Evolutionary conservation across 2,888 invertebrate species (phyloP), one percentile per base, ranked within the genome.

Genomic region (Eupsilia transversa): DNA sequence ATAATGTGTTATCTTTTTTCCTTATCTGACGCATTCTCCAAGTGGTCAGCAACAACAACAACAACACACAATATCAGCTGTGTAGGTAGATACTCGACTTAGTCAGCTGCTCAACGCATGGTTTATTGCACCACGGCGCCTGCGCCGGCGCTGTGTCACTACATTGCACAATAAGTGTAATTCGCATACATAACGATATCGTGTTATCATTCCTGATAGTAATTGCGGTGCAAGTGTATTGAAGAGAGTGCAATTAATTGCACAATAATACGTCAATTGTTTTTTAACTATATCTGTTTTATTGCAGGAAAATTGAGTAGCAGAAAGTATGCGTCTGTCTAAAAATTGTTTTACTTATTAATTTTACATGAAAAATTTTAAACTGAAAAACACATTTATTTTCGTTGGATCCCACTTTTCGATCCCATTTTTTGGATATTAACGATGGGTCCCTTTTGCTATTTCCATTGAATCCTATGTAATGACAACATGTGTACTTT

Each of bases 121-220:
- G 43, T 56, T 35, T 49, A 65, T 54, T 49, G n/a, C 33, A 49
- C 30, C 60, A 43, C 38, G 43, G 10, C 61, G 35, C 35, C 27
- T 30, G 30, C 60, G 60, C 73, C 41, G 27, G 52, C 56, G n/a
- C 57, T 69, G 35, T 78, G 71, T 64, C 71, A 69, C 60, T 46
- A 27, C 10, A 86, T 84, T 84, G 84, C 84, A 86, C 84, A 84
- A 84, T 56, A 63, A 56, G n/a, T 80, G 84, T 56, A 77, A 84
- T 63, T 17, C 27, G 63, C 27, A 60, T 41, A 63, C 38, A n/a
- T 33, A 56, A 33, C 14, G 20, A 38, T 59, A 76, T 41, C 60
- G 27, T 46, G 27, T 30, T 74, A 66, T 49, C 46, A 14, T 14
- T 52, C 20, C 27, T 9, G 41, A 59, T 63, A 54, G 14, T 27